Evolutionary conservation across 2,888 invertebrate species (phyloP).

Genomic region (Mimumesa dahlbomi): DNA sequence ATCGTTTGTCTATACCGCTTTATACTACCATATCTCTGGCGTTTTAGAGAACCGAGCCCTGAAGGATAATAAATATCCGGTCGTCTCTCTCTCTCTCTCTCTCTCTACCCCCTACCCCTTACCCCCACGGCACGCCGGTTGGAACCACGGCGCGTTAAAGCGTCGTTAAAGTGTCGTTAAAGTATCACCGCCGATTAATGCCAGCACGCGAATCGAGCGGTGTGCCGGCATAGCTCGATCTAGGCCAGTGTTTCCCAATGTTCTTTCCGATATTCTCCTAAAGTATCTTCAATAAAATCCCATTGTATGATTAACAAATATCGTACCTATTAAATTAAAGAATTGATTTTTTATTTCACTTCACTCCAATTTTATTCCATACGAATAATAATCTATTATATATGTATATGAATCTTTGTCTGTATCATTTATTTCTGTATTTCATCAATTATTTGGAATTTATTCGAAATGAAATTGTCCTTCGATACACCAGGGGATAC

Average conservation of each 20-base stretch:
- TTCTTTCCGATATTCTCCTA: neutral
- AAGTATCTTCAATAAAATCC: too few relatives aligned
- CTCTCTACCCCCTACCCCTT: slow-evolving; percentile 4
- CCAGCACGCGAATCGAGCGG: slow-evolving; percentile 56
- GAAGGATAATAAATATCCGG: slow-evolving; percentile 41
- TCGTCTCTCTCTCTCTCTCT: neutral
- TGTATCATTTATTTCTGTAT: too few relatives aligned
- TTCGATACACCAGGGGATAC: too few relatives aligned
- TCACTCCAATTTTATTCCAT: too few relatives aligned
- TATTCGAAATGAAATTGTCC: too few relatives aligned
- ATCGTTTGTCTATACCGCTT: slow-evolving; percentile 9
- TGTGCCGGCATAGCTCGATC: slow-evolving; percentile 13
- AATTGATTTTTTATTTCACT: too few relatives aligned
- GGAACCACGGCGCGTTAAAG: slow-evolving; percentile 64
- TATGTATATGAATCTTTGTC: too few relatives aligned
- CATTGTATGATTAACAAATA: too few relatives aligned
- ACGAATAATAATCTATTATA: too few relatives aligned
- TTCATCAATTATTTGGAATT: too few relatives aligned
- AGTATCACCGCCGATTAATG: slow-evolving; percentile 65
- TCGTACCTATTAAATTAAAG: too few relatives aligned
- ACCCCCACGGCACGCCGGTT: slow-evolving; percentile 15
- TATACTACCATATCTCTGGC: slow-evolving; percentile 1
- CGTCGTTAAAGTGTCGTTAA: slow-evolving; percentile 68
- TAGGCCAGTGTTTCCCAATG: slow-evolving; percentile 15
- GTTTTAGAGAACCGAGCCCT: slow-evolving; percentile 23